A percentile compares a stretch with the other conserved stretches of the same genome.
Evolutionary conservation across 2,797 vertebrate species (phyloP).

Genomic region (Xyrichtys novacula): DNA sequence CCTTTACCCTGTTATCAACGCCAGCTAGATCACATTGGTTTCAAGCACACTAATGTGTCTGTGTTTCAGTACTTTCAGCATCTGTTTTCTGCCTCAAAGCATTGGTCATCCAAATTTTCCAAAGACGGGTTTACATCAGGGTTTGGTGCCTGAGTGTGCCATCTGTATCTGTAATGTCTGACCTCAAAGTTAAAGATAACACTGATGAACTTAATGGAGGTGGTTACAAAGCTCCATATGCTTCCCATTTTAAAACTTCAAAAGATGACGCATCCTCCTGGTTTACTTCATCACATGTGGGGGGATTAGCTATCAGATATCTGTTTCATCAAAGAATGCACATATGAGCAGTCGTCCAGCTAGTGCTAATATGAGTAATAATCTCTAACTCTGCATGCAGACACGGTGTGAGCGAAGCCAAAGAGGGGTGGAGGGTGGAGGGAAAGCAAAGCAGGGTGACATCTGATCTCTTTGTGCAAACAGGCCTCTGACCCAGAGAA

Average conservation of each 20-base stretch:
- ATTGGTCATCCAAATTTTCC: no score
- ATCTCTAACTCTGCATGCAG: not conserved
- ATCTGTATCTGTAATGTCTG: no score
- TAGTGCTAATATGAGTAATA: not conserved
- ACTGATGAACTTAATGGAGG: not conserved
- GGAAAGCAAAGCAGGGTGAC: not conserved
- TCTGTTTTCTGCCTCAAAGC: no score
- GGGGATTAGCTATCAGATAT: not conserved
- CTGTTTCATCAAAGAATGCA: not conserved
- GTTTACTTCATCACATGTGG: not conserved
- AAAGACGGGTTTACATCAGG: no score
- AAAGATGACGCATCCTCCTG: not conserved
- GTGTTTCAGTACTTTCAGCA: no score
- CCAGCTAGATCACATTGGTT: no score
- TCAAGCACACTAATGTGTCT: no score
- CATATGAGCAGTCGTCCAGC: not conserved
- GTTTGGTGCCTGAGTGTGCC: no score
- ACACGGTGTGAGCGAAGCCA: not conserved
- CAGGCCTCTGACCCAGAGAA: conserved; percentile 16
- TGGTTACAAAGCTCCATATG: not conserved
- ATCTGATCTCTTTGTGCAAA: conserved; percentile 44
- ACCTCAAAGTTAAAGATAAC: not conserved
- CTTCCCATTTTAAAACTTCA: no score
- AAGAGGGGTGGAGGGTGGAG: not conserved
- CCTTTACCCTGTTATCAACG: no score